Conservation (phyloP, 2,113 vertebrate species). For the Anseranas semipalmata region DNA sequence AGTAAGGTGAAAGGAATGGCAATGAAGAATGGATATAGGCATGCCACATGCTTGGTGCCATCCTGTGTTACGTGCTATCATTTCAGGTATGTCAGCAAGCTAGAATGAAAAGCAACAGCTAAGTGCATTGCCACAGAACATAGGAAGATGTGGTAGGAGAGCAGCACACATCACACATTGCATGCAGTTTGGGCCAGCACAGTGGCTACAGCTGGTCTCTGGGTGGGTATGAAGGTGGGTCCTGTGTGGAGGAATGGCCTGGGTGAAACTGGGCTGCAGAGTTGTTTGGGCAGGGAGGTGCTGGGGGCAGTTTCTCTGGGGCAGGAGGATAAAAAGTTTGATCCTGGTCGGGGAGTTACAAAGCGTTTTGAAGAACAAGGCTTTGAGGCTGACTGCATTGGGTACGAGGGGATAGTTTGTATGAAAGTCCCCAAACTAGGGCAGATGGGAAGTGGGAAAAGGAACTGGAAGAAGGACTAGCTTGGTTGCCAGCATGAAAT, state of each 20-base stretch:
- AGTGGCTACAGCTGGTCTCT: background rate
- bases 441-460: background rate
- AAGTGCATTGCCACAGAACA: fast-evolving
- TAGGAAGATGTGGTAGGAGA: fast-evolving
- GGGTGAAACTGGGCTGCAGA: background rate
- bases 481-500: background rate
- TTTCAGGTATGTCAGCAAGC: background rate
- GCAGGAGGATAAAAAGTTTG: background rate
- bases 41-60: background rate
- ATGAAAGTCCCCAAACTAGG: background rate
- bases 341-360: background rate
- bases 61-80: fast-evolving
- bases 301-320: background rate
- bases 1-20: background rate
- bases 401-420: background rate
- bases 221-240: too few species aligned
- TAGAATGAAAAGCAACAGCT: background rate
- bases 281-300: background rate
- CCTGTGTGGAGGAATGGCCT: background rate
- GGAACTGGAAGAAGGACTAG: background rate
- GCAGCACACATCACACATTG: background rate
- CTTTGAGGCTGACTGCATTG: background rate
- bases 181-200: background rate
- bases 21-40: background rate
- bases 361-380: background rate